Conservation (phyloP, 1,140 invertebrate species). For the Orchesella cincta region DNA sequence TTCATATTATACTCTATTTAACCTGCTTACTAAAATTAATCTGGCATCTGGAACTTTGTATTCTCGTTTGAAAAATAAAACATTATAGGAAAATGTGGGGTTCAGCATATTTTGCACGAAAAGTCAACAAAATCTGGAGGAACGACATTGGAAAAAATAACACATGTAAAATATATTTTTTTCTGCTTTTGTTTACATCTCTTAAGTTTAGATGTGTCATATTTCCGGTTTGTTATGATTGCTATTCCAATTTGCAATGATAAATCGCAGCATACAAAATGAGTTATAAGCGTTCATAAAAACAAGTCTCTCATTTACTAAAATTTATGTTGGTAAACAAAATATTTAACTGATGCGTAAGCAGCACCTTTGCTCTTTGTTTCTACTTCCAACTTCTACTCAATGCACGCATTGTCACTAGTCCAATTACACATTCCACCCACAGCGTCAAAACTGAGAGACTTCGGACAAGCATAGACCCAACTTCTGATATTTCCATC, state of each 20-base stretch:
- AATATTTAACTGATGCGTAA: too few relatives aligned
- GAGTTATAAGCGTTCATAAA: background rate
- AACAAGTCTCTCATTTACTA: background rate
- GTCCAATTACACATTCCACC: conserved; percentile 85
- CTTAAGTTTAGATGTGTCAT: too few relatives aligned
- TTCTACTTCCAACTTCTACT: conserved; percentile 21
- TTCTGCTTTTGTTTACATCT: too few relatives aligned
- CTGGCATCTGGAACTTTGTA: background rate
- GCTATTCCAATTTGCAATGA: too few relatives aligned
- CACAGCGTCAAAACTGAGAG: conserved; percentile 80
- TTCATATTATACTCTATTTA: too few relatives aligned
- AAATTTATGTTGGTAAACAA: background rate
- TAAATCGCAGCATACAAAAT: too few relatives aligned
- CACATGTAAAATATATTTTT: too few relatives aligned
- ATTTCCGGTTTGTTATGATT: too few relatives aligned
- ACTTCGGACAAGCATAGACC: conserved; percentile 82
- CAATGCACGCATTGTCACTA: conserved; percentile 43
- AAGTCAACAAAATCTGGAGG: background rate
- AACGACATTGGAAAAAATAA: background rate
- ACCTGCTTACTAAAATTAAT: background rate
- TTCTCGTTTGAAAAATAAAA: background rate
- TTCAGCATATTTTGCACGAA: too few relatives aligned
- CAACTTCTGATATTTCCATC: conserved; percentile 71
- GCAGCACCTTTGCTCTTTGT: background rate
- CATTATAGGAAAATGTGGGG: too few relatives aligned